Conservation (phyloP, 2,113 vertebrate species). For the Progne subis region DNA sequence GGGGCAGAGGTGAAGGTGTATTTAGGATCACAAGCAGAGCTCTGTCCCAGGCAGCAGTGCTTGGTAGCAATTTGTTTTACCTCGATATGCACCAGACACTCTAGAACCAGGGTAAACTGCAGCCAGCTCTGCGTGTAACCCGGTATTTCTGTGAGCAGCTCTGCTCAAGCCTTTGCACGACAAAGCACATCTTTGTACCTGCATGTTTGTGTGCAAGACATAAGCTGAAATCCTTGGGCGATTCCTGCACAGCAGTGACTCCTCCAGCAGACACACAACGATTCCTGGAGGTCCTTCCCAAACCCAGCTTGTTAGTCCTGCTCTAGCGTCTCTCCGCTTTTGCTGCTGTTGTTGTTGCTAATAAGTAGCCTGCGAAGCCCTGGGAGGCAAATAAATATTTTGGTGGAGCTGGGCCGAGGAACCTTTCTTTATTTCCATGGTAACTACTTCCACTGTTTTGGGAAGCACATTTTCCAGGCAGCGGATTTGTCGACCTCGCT, state of each 20-base stretch:
- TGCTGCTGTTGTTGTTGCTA: constrained; percentile 8
- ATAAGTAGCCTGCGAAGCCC: constrained; percentile 34
- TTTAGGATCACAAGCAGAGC: neutral
- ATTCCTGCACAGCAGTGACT: neutral
- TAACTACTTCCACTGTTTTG: constrained; percentile 62
- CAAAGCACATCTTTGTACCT: neutral
- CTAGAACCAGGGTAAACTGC: neutral
- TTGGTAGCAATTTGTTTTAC: accelerated
- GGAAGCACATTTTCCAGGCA: constrained; percentile 70
- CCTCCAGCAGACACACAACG: neutral
- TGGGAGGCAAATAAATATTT: constrained; percentile 61
- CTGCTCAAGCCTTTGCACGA: neutral
- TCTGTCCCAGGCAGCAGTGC: neutral
- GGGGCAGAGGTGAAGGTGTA: neutral
- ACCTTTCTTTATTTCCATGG: constrained; percentile 79
- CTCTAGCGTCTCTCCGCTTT: neutral
- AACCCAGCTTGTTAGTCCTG: constrained; percentile 15
- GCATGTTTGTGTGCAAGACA: neutral
- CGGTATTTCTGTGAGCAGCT: neutral
- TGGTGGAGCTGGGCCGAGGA: constrained; percentile 65
- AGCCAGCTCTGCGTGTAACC: neutral
- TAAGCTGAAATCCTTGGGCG: accelerated
- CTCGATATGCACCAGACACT: neutral
- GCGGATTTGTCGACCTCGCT: constrained; percentile 30
- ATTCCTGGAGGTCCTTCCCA: constrained; percentile 9